These are phyloP conservation scores for Pelecanoides urinatrix DNA, from an alignment of 2,113 vertebrate species.

Conservation along the genomic window DNA sequence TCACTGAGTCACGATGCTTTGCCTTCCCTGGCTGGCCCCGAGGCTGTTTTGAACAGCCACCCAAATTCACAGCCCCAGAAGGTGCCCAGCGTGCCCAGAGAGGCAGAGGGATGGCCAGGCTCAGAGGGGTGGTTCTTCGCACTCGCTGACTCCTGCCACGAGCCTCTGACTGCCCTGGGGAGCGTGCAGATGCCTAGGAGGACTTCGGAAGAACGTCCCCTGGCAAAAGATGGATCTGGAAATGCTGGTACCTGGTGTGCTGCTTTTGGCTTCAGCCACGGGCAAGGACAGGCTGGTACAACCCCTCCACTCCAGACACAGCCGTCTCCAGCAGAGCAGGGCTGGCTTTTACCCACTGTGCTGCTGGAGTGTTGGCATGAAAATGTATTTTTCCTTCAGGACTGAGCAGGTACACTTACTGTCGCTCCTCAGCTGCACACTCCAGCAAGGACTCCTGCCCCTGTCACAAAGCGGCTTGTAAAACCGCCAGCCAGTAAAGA, in stretches of 20 bases:
- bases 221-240: background rate
- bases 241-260: background rate
- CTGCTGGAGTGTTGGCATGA: background rate
- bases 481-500: background rate
- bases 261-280: background rate
- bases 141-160: rapidly evolving
- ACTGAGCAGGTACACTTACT: background rate
- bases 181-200: background rate
- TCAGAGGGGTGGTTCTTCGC: background rate
- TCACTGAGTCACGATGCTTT: background rate
- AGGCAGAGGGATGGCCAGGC: background rate
- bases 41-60: background rate
- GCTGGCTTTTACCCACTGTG: background rate
- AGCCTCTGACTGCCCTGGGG: background rate
- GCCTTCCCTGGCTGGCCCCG: background rate
- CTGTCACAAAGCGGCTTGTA: background rate
- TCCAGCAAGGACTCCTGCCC: background rate
- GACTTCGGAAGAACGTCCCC: background rate
- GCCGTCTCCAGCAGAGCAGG: background rate
- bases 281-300: background rate
- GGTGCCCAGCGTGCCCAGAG: background rate
- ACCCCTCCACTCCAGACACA: background rate
- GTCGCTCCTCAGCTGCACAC: background rate
- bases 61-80: background rate
- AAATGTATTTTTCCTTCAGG: background rate